A percentile compares a stretch with the other conserved stretches of the same genome.
These are phyloP conservation scores for Sciurus vulgaris DNA, from an alignment of 2,797 vertebrate genomes.

Conservation along the genomic window DNA sequence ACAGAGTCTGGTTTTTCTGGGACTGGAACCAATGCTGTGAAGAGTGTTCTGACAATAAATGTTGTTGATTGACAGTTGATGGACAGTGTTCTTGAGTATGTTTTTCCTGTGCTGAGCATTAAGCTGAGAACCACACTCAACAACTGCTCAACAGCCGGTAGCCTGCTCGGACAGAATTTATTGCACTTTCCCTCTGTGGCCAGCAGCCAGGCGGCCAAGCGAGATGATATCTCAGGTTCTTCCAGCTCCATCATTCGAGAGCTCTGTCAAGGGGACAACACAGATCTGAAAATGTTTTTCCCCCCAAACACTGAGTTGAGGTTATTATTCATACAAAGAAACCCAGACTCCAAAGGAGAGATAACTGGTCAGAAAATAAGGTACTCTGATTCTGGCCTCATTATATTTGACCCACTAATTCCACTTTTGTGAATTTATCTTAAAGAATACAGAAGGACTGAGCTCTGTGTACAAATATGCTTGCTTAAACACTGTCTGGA, in stretches of 20 bases:
- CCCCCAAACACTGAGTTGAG: neutral
- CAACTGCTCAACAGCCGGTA: slow-evolving; percentile 41
- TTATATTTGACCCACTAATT: slow-evolving; percentile 55
- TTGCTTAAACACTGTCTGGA: neutral
- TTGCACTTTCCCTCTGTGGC: neutral
- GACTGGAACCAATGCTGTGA: slow-evolving; percentile 61
- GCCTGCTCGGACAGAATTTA: slow-evolving; percentile 58
- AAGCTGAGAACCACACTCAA: slow-evolving; percentile 29
- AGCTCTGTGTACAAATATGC: neutral
- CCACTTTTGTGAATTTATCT: slow-evolving; percentile 58
- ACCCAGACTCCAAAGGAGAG: slow-evolving; percentile 39
- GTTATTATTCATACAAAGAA: slow-evolving; percentile 73
- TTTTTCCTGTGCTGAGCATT: slow-evolving; percentile 52
- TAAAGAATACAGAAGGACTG: neutral
- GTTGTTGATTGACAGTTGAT: slow-evolving; percentile 74
- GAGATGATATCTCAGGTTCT: slow-evolving; percentile 55
- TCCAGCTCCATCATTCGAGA: slow-evolving; percentile 58
- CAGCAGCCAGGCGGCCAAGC: rapidly evolving
- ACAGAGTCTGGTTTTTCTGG: slow-evolving; percentile 80
- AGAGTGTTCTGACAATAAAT: slow-evolving; percentile 69
- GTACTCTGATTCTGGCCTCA: slow-evolving; percentile 34
- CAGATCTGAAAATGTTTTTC: slow-evolving; percentile 23
- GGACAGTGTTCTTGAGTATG: slow-evolving; percentile 64
- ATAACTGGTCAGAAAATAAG: slow-evolving; percentile 56
- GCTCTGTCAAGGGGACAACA: slow-evolving; percentile 58